Base-by-base conservation (phyloP, 2,888 invertebrate species). In the Hermodice carunculata region DNA sequence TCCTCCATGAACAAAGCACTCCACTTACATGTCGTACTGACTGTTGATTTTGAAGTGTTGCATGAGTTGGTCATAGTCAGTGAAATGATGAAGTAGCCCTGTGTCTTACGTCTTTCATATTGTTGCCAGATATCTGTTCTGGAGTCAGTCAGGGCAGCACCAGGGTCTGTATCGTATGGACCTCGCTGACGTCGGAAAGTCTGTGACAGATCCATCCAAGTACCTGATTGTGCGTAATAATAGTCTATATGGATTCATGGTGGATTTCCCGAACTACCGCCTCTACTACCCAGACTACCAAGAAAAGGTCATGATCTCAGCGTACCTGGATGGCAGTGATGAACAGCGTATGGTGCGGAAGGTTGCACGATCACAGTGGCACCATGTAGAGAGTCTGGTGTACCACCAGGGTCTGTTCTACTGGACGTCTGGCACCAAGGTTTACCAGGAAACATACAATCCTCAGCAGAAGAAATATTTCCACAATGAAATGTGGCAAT, bases 221-320 rank as follows among this genome's bases (percentile, higher is more conserved):
- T 62, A 71, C 32, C 60, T 70, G 17, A 76, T 83, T 24, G 72
- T 84, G 3, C 64, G 72, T 4, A 73, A 91, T 71, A 86, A 89
- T 71, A 86, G 89, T 0, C 87, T 95, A n/a, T 92, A 92, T 4
- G 92, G 94, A 0, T 94, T 95, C 79, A 91, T 92, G 0, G 91
- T 95, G 0, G 95, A 95, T 81, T 92, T 93, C 76, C 90, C 91
- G 0, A 93, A 93, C 81, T 94, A 94, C 79, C 89, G 93, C 66
- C 87, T 96, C 4, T 89, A 94, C 14, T 91, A 94, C 1, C 91
- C 94, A 0, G 91, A 92, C 81, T 90, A 92, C 64, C 88, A 88
- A 34, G 88, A 90, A 60, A 94, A 94, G 77, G 94, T 94, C 0
- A 92, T 95, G 2, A 88, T 92, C 71, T 91, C 94, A 0, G 91